Percentiles rank a stretch among this genome's conserved stretches.
Conservation (phyloP, 1,140 invertebrate genomes). For the Lepidurus packardi region DNA sequence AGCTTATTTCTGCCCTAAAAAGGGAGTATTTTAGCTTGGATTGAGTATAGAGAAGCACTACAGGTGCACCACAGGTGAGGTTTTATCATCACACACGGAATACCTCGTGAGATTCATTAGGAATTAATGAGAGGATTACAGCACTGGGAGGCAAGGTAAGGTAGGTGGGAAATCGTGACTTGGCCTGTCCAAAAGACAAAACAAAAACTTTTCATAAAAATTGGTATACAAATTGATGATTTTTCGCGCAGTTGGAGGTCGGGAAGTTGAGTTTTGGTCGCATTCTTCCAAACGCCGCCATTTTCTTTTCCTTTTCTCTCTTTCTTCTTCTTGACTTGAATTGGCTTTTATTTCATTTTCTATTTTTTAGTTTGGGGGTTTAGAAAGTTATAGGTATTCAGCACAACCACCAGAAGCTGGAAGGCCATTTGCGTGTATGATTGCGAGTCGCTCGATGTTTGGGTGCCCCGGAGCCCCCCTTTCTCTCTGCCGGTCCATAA, state of each 20-base stretch:
- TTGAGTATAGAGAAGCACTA: not conserved
- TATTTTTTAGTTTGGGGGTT: not conserved
- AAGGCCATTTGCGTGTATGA: not conserved
- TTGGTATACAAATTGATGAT: no score
- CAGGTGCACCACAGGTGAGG: not conserved
- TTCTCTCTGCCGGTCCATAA: conserved; percentile 19
- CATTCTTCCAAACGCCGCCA: not conserved
- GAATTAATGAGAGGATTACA: conserved; percentile 14
- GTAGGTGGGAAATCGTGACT: conserved; percentile 10
- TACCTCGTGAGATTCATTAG: not conserved
- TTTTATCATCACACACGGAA: not conserved
- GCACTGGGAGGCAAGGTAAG: not conserved
- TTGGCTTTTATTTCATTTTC: not conserved
- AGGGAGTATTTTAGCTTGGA: not conserved
- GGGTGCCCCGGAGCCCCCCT: conserved; percentile 19
- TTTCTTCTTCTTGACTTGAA: not conserved
- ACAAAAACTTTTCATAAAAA: no score
- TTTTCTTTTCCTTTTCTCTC: not conserved
- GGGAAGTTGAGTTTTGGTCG: not conserved
- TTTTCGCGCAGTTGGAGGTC: no score
- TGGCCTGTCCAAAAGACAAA: not conserved
- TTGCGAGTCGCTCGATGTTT: not conserved
- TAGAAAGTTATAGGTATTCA: conserved; percentile 8
- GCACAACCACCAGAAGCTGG: not conserved
- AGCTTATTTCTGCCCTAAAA: no score